phyloP scores from a whole-genome alignment of 2,797 vertebrate genomes.

The Strix occidentalis region DNA sequence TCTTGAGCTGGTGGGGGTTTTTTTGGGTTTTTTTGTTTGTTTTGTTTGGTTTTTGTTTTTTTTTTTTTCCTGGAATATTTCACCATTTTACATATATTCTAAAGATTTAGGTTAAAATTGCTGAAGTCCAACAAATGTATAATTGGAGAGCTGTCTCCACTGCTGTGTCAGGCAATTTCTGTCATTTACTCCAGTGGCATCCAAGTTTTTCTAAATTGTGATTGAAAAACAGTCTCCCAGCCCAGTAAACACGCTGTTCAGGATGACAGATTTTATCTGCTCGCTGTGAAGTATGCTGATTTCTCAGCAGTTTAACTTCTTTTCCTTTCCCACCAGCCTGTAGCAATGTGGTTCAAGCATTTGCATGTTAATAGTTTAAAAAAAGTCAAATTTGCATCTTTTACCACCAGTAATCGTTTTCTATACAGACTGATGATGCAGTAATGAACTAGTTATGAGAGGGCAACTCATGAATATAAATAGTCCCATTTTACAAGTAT shows the following conservation, averaged over 20 bases:
- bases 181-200: not conserved
- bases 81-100: not conserved
- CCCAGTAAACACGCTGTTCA: not conserved
- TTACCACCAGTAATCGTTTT: not conserved
- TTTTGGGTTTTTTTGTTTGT: too few species aligned
- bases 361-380: not conserved
- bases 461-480: conserved; percentile 21
- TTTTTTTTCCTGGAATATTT: not conserved
- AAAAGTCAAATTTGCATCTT: conserved; percentile 23
- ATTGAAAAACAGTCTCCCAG: not conserved
- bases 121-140: not conserved
- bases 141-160: not conserved
- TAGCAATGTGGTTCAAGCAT: not conserved
- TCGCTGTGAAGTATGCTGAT: not conserved
- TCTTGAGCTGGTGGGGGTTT: not conserved
- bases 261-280: not conserved
- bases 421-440: not conserved
- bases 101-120: not conserved
- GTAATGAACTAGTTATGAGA: conserved; percentile 10
- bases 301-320: not conserved
- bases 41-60: too few species aligned
- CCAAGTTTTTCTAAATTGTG: not conserved
- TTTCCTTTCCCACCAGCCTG: not conserved
- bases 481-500: conserved; percentile 49
- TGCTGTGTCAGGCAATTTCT: not conserved